Evolutionary conservation across 2,888 invertebrate species (phyloP).

Genomic region (Ceriagrion tenellum): DNA sequence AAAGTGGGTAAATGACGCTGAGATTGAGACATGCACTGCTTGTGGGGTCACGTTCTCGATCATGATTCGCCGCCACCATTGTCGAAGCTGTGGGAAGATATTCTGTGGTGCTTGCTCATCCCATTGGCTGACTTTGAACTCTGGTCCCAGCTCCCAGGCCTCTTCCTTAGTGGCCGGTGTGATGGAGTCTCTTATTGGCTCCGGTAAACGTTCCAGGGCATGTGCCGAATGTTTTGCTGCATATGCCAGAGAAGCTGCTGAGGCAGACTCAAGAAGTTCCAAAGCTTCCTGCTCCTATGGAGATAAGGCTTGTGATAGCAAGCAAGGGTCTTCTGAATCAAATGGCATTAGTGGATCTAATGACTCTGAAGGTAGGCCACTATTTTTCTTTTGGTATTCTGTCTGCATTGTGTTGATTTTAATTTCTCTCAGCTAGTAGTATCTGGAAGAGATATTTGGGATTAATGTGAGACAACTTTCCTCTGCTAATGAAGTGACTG

Average conservation of each 20-base stretch:
- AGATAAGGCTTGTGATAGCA: not conserved
- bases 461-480: too few species aligned
- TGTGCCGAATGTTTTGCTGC: conserved; percentile 60
- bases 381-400: too few species aligned
- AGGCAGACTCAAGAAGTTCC: not conserved
- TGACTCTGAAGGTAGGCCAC: conserved; percentile 12
- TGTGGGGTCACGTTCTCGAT: conserved; percentile 68
- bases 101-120: conserved; percentile 69
- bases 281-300: conserved; percentile 23
- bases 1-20: conserved; percentile 53
- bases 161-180: conserved; percentile 45
- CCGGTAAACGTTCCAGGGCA: conserved; percentile 40
- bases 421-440: too few species aligned
- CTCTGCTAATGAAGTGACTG: too few species aligned
- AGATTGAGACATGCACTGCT: conserved; percentile 69
- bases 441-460: too few species aligned
- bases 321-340: not conserved
- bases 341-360: not conserved
- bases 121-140: conserved; percentile 66
- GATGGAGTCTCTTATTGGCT: conserved; percentile 5
- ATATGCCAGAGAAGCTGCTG: not conserved
- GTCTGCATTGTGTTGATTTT: too few species aligned
- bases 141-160: not conserved
- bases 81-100: conserved; percentile 68
- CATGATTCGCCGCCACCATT: conserved; percentile 66